phyloP scores from a whole-genome alignment of 2,113 vertebrate genomes.

The Rhynchopsitta pachyrhyncha region DNA sequence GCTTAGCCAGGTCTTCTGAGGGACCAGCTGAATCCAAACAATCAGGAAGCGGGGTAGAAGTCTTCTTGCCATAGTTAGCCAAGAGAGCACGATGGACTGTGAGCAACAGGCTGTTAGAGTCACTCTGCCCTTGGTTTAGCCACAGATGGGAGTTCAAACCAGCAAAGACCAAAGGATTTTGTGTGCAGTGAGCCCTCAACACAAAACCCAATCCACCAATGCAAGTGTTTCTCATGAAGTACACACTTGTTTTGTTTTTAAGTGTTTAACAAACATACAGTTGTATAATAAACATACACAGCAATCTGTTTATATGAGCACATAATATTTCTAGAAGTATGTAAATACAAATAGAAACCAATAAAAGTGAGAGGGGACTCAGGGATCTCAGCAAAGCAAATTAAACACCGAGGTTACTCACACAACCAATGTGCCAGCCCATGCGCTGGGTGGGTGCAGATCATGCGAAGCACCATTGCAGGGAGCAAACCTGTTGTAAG shows the following conservation, averaged over 20 bases:
- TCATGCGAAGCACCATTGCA: accelerated
- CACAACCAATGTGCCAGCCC: accelerated
- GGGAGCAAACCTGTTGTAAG: background rate
- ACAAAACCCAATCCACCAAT: background rate
- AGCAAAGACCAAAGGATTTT: accelerated
- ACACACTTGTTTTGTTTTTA: background rate
- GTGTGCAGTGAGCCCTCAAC: background rate
- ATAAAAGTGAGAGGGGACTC: accelerated
- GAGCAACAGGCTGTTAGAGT: background rate
- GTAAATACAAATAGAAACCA: background rate
- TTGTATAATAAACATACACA: background rate
- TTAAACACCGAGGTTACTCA: background rate
- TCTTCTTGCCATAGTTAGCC: background rate
- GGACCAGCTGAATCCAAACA: background rate
- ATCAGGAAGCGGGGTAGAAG: background rate
- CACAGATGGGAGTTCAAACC: background rate
- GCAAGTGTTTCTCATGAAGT: background rate
- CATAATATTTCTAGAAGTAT: background rate
- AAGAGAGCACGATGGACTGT: background rate
- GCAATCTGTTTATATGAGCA: background rate
- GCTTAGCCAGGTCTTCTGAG: background rate
- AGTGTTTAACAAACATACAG: background rate
- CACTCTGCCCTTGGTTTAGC: background rate
- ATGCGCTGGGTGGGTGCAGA: background rate
- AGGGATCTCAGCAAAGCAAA: background rate